phyloP scores from a whole-genome alignment of 2,888 invertebrate genomes.

The Ethmia dodecea region DNA sequence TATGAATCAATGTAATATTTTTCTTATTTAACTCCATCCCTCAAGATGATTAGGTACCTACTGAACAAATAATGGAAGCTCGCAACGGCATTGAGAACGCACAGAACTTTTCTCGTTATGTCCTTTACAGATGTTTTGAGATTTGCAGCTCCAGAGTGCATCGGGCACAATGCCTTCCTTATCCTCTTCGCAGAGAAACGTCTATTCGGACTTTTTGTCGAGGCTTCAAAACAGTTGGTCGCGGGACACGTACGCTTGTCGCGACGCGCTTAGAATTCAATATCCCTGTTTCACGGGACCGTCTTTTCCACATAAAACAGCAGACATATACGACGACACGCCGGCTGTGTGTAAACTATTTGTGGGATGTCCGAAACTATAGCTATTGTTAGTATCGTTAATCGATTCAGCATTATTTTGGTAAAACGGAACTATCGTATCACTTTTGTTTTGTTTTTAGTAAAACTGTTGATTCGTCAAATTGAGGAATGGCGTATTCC shows the following conservation, averaged over 20 bases:
- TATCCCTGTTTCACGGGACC: slow-evolving; percentile 55
- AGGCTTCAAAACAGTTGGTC: slow-evolving; percentile 49
- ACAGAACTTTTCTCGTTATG: slow-evolving; percentile 63
- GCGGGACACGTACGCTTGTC: slow-evolving; percentile 56
- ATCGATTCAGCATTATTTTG: background rate
- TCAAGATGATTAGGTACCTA: no score
- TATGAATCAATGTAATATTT: no score
- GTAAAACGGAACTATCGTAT: background rate
- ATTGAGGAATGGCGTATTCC: slow-evolving; percentile 7
- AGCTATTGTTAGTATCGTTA: no score
- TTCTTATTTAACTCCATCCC: no score
- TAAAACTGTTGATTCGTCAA: no score
- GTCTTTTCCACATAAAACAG: slow-evolving; percentile 51
- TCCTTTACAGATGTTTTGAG: slow-evolving; percentile 57
- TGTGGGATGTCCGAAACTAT: slow-evolving; percentile 32
- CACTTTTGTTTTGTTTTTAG: no score
- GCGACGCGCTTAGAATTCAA: slow-evolving; percentile 65
- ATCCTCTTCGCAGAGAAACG: slow-evolving; percentile 47
- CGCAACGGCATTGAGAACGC: slow-evolving; percentile 21
- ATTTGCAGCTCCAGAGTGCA: slow-evolving; percentile 57
- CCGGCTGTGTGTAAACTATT: slow-evolving; percentile 43
- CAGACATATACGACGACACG: slow-evolving; percentile 37
- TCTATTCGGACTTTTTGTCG: slow-evolving; percentile 56
- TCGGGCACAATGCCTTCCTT: slow-evolving; percentile 55
- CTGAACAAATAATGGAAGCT: background rate